Base-by-base conservation (phyloP, 2,113 vertebrate genomes). In the Nesogale talazaci region DNA sequence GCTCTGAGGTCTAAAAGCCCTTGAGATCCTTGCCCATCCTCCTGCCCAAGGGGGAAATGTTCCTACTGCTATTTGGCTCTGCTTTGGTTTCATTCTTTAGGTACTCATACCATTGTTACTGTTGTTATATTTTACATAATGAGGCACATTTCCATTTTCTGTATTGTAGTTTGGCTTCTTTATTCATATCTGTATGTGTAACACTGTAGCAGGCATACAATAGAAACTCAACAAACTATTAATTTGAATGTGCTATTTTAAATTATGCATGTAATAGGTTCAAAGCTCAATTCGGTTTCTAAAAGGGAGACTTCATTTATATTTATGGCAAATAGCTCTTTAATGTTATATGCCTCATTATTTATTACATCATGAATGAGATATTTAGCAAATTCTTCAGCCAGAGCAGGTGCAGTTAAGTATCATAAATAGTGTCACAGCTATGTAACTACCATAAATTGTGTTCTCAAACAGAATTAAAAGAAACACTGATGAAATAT, bases 141-240 rank as follows among this genome's bases (percentile, higher is more conserved):
- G 34, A 65, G 34, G 46, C 4, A 77, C 8, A 65, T 46, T 87
- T 65, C 20, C n/a, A 61, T 77, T 61, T 76, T 65, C 29, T 77
- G 52, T 12, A 52, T 10, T 36, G 19, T 63, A 63, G 72, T 31
- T 29, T 42, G 70, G 27, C 38, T 17, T 65, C 22, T 4, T 87
- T 77, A 77, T 11, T 46, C 38, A n/a, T 77, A 77, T 87, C 42
- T 65, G 29, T 77, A 46, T 87, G 63, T 52, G 46, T 11, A 52
- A 52, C 46, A 25, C 72, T 59, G 0, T 14, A 87, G 42, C 42
- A 70, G 57, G 38, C 12, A 77, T 29, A 87, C 11, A 22, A 31
- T 86, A 86, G 56, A 76, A 87, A 63, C 29, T 76, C 56, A 77
- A 82, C 80, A 63, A 65, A 87, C 22, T 34, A 29, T 76, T 65